Evolutionary conservation across 2,113 vertebrate species (phyloP), one percentile per base, ranked within the genome.

Genomic region (Hyperopisus bebe): DNA sequence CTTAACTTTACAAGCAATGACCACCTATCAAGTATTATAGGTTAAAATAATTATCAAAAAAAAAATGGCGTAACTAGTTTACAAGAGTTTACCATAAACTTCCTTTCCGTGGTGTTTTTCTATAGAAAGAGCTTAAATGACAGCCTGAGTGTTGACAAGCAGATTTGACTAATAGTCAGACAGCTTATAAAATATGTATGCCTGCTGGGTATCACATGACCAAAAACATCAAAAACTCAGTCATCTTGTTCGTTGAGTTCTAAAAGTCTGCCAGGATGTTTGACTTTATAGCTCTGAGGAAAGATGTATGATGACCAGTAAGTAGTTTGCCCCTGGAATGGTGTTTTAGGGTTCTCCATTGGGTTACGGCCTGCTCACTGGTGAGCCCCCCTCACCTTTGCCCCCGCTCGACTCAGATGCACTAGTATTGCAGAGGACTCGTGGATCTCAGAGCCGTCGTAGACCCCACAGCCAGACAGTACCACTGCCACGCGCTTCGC

Each of bases 371-470:
- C 17, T 24, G 8, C 24, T 24, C 7, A 44, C 10, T 24, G 4
- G n/a, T 66, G 31, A 62, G 35, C 39, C 44, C 35, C 27, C 1
- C 91, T 94, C 94, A 97, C 97, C 96, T 98, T 95, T 39, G 96
- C 96, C 82, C 96, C 96, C 70, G 94, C 96, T 10, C 97, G 94
- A 92, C 97, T 97, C 92, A 98, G 95, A 19, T 97, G 97, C 74
- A 98, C 96, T 89, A 97, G 93, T 17, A 97, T 89, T 0, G 97
- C 97, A 0, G 97, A 97, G 1, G 96, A 94, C 93, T 97, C 97
- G 0, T 98, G 97, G 93, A 98, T 84, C 93, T 98, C 97, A 1
- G 96, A 97, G 74, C 97, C 97, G 0, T 97, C 97, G 46, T 96
- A 97, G 24, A 96, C 96, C 0, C 97, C 97, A 1, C 97, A 98